Conservation (phyloP, 2,888 invertebrate genomes). For the Plagodis pulveraria region DNA sequence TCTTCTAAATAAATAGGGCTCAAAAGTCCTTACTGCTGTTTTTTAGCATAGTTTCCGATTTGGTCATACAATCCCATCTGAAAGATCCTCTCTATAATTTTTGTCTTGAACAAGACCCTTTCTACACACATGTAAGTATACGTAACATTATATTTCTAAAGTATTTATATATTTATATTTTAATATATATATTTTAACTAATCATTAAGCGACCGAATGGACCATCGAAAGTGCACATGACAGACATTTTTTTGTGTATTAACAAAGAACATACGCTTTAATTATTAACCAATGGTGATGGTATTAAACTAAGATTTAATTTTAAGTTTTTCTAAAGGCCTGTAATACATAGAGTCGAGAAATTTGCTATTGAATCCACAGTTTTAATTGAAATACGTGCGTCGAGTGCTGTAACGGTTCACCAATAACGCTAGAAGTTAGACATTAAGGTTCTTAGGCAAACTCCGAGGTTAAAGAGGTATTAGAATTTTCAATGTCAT, state of each 20-base stretch:
- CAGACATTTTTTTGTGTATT: slow-evolving; percentile 49
- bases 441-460: slow-evolving; percentile 10
- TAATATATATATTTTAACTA: slow-evolving; percentile 22
- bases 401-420: slow-evolving; percentile 24
- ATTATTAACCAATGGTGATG: slow-evolving; percentile 72
- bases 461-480: slow-evolving; percentile 34
- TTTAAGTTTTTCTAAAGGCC: slow-evolving; percentile 49
- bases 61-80: too few species aligned
- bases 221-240: slow-evolving; percentile 81
- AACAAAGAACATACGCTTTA: slow-evolving; percentile 46
- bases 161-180: slow-evolving; percentile 6
- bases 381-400: slow-evolving; percentile 26
- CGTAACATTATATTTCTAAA: not conserved
- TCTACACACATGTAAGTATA: not conserved
- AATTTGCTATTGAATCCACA: slow-evolving; percentile 13
- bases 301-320: slow-evolving; percentile 58
- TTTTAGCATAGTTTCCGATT: too few species aligned
- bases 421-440: slow-evolving; percentile 4
- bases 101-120: too few species aligned
- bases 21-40: too few species aligned
- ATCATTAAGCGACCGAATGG: slow-evolving; percentile 60
- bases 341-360: slow-evolving; percentile 67
- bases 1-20: too few species aligned
- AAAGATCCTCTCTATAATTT: too few species aligned
- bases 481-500: slow-evolving; percentile 61